Percentiles rank a stretch among this genome's conserved stretches.
Evolutionary conservation across 2,113 vertebrate genomes (phyloP).

Genomic region (Hippoglossus stenolepis): DNA sequence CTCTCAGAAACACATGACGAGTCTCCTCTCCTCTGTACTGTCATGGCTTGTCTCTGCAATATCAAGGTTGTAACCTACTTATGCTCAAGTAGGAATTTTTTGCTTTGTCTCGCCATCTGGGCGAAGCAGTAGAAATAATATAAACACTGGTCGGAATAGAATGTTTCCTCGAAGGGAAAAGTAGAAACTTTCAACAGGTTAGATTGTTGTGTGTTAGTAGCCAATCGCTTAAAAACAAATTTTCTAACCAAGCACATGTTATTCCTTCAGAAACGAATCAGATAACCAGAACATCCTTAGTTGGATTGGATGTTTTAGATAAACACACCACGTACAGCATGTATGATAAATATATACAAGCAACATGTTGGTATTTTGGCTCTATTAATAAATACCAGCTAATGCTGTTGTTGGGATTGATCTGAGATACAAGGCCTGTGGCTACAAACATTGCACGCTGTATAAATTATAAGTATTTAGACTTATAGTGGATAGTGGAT

Average conservation of each 20-base stretch:
- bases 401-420: not conserved
- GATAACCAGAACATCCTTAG: not conserved
- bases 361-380: not conserved
- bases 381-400: not conserved
- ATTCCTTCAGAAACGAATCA: no score
- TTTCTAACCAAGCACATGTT: no score
- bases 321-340: not conserved
- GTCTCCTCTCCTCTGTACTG: constrained; percentile 6
- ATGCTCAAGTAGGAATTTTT: not conserved
- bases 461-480: no score
- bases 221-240: no score
- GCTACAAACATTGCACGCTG: not conserved
- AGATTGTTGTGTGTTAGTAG: no score
- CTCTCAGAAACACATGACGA: not conserved
- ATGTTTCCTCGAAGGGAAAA: not conserved
- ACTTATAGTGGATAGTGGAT: no score
- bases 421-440: no score
- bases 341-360: not conserved
- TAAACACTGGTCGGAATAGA: not conserved
- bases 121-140: not conserved
- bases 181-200: not conserved
- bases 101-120: not conserved
- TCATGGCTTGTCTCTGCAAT: not conserved
- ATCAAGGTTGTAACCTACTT: not conserved
- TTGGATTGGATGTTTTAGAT: not conserved